Percentiles rank a stretch among this genome's conserved stretches.
Evolutionary conservation across 2,888 invertebrate species (phyloP).

Genomic region (Melipona bicolor): DNA sequence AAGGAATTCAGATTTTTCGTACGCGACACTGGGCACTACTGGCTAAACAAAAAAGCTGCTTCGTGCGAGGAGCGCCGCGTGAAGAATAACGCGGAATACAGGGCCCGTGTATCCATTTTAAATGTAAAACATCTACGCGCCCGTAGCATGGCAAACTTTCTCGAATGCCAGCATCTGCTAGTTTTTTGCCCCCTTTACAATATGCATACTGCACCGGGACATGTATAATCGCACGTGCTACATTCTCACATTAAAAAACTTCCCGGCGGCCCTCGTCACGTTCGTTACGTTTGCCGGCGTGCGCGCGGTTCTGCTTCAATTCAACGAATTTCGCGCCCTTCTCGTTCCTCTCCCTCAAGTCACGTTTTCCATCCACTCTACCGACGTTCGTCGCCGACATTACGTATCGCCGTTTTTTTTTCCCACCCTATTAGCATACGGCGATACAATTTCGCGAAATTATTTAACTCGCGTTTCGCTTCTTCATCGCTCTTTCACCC

Average conservation of each 20-base stretch:
- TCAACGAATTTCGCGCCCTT: constrained; percentile 48
- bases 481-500: background rate
- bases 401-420: constrained; percentile 11
- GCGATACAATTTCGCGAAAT: constrained; percentile 17
- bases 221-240: constrained; percentile 69
- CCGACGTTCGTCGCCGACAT: background rate
- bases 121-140: constrained; percentile 62
- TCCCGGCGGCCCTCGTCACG: constrained; percentile 57
- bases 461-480: constrained; percentile 13
- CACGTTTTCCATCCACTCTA: background rate
- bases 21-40: constrained; percentile 9
- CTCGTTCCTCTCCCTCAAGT: background rate
- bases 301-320: constrained; percentile 31
- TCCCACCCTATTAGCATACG: constrained; percentile 29
- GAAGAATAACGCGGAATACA: constrained; percentile 54
- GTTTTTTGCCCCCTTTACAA: constrained; percentile 64
- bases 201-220: constrained; percentile 66
- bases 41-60: constrained; percentile 14
- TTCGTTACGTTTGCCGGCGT: constrained; percentile 51
- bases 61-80: constrained; percentile 14
- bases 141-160: constrained; percentile 57
- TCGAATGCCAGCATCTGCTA: constrained; percentile 61
- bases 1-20: constrained; percentile 47
- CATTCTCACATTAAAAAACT: constrained; percentile 72
- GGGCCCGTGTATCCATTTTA: constrained; percentile 57